These are phyloP conservation scores for Karalla daura DNA, from an alignment of 2,797 vertebrate species.

Conservation along the genomic window DNA sequence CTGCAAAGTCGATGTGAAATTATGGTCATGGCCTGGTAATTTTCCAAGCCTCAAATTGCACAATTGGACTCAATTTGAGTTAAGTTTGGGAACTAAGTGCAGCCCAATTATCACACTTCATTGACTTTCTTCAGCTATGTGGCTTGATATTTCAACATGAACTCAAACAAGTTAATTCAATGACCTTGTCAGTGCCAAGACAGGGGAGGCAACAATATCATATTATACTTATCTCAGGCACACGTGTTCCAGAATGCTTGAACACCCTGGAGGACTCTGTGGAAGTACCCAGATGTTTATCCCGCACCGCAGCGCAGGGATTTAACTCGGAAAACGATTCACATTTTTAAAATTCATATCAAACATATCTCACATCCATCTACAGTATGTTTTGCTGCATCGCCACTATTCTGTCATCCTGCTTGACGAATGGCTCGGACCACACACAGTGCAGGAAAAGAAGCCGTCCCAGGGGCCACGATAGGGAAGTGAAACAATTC, in stretches of 20 bases:
- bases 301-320: neutral
- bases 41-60: constrained; percentile 62
- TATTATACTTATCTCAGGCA: neutral
- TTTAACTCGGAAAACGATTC: neutral
- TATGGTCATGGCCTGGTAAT: constrained; percentile 32
- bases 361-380: neutral
- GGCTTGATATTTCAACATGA: constrained; percentile 45
- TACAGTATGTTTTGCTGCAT: neutral
- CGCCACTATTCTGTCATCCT: neutral
- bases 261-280: neutral
- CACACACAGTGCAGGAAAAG: constrained; percentile 66
- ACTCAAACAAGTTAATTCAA: constrained; percentile 44
- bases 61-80: constrained; percentile 51
- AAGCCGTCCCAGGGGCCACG: constrained; percentile 61
- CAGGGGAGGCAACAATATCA: constrained; percentile 1
- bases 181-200: constrained; percentile 20
- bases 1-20: constrained; percentile 50
- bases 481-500: constrained; percentile 72
- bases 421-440: constrained; percentile 53
- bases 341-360: neutral
- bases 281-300: neutral
- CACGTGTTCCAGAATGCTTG: constrained; percentile 15
- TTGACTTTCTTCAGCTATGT: constrained; percentile 24
- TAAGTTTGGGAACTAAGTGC: constrained; percentile 29
- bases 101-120: constrained; percentile 53